These are phyloP conservation scores for Mus spicilegus DNA, from an alignment of 2,113 vertebrate species.

Conservation along the genomic window DNA sequence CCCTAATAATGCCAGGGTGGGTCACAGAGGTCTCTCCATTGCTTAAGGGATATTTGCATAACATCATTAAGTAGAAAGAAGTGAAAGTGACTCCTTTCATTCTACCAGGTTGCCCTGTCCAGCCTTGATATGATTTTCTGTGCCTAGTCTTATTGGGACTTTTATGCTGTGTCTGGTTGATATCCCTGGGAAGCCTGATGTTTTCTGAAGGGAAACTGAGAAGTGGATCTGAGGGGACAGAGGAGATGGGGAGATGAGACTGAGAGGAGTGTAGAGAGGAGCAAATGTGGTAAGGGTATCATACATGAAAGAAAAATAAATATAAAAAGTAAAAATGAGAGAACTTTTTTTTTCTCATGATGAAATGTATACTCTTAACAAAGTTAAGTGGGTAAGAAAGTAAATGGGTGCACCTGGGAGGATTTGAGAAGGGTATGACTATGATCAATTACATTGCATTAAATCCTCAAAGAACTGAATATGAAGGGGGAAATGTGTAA, in stretches of 20 bases:
- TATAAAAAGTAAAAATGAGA: neutral
- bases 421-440: neutral
- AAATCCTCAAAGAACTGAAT: neutral
- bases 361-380: neutral
- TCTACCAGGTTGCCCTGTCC: neutral
- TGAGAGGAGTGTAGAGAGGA: neutral
- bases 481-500: neutral
- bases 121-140: neutral
- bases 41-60: neutral
- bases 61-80: conserved; percentile 13
- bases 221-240: neutral
- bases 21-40: neutral
- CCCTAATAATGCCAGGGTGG: neutral
- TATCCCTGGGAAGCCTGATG: neutral
- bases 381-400: no score
- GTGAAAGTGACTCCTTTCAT: neutral
- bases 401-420: no score
- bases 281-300: neutral
- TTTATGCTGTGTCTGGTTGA: neutral
- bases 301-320: neutral
- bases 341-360: neutral
- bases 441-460: neutral
- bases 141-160: neutral
- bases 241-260: neutral
- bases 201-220: neutral